These are phyloP conservation scores for Pocillopora meandrina DNA, from an alignment of 92 coral and sea anemone genomes.

Conservation along the genomic window DNA sequence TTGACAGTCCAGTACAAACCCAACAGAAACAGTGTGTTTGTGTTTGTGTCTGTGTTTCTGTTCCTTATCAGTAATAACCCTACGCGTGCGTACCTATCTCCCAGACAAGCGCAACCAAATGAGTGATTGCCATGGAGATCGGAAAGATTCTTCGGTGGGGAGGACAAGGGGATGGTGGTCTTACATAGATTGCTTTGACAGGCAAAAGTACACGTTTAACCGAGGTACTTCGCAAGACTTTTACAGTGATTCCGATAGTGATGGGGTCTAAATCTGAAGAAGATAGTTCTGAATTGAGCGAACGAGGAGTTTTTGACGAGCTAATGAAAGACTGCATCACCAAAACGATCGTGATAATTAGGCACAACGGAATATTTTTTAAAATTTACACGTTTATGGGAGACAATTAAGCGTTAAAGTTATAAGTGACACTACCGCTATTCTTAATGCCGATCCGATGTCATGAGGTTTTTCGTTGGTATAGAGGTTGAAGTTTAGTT, in stretches of 20 bases:
- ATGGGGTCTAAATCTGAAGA: constrained; percentile 56
- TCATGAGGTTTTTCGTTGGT: too few species aligned
- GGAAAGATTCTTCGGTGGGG: constrained; percentile 65
- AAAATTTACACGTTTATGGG: too few species aligned
- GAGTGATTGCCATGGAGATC: constrained; percentile 47
- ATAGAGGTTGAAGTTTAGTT: too few species aligned
- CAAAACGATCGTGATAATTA: too few species aligned
- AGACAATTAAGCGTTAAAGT: too few species aligned
- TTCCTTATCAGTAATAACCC: constrained; percentile 72
- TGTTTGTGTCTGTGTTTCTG: constrained; percentile 75
- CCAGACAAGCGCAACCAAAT: constrained; percentile 59
- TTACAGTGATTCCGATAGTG: constrained; percentile 89
- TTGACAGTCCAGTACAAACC: not conserved
- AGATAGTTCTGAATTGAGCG: too few species aligned
- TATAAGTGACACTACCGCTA: too few species aligned
- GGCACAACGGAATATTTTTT: too few species aligned
- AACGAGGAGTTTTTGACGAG: too few species aligned
- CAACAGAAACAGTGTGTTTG: not conserved
- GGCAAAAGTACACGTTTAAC: constrained; percentile 73
- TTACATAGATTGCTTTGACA: constrained; percentile 86
- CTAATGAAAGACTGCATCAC: too few species aligned
- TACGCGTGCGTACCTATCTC: constrained; percentile 82
- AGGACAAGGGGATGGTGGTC: constrained; percentile 85
- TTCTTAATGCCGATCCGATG: too few species aligned
- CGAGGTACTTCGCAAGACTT: constrained; percentile 79